A percentile compares a stretch with the other conserved stretches of the same genome.
Evolutionary conservation across 35 echinoderm and acorn worm genomes (phyloP).

Genomic region (Ophiothrix spiculata): DNA sequence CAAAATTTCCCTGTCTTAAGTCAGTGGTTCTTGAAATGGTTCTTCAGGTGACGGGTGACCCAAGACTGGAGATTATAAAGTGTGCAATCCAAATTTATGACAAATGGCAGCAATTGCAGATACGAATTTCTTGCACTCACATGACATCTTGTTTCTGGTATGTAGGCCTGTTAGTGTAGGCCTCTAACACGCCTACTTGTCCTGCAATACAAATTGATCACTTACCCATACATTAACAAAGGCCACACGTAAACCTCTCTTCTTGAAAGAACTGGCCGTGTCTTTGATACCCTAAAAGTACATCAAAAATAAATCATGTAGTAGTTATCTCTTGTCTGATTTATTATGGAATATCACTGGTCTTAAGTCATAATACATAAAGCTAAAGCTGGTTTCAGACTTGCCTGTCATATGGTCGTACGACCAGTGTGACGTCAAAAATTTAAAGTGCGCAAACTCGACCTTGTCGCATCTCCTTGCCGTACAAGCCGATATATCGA

Average conservation of each 20-base stretch:
- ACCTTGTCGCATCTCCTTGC: no score
- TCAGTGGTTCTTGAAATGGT: background rate
- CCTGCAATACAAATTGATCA: no score
- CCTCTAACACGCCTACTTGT: no score
- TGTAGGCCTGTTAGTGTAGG: no score
- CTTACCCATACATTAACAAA: conserved; percentile 21
- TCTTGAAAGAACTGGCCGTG: conserved; percentile 12
- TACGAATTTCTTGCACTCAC: background rate
- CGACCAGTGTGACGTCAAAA: no score
- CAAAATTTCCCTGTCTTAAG: no score
- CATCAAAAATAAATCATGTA: background rate
- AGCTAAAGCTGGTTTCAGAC: no score
- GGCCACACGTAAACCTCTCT: conserved; percentile 1
- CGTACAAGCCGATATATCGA: no score
- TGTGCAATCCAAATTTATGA: background rate
- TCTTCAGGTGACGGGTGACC: background rate
- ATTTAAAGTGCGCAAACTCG: no score
- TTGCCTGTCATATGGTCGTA: no score
- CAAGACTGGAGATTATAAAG: background rate
- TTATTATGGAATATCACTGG: no score
- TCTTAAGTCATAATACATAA: no score
- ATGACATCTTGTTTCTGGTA: background rate
- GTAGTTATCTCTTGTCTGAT: background rate
- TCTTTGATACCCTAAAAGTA: conserved; percentile 33
- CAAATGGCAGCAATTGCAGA: background rate